Percentiles rank a stretch among this genome's conserved stretches.
Conservation (phyloP, 2,888 invertebrate genomes). For the Furcula furcula region DNA sequence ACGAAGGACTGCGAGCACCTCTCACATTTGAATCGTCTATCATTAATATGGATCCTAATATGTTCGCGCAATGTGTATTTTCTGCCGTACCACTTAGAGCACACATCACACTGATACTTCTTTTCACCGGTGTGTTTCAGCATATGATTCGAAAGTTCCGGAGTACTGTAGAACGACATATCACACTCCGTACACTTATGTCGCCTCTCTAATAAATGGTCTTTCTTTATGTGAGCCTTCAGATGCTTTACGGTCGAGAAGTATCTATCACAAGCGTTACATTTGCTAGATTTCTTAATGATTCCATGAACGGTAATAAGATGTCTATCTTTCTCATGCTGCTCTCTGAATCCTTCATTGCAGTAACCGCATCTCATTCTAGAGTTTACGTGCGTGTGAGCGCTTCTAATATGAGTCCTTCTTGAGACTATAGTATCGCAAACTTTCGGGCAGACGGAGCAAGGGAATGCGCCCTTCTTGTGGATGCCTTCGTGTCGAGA, state of each 20-base stretch:
- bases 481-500: slow-evolving; percentile 36
- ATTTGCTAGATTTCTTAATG: slow-evolving; percentile 18
- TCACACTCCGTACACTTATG: slow-evolving; percentile 38
- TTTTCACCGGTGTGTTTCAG: slow-evolving; percentile 34
- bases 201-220: slow-evolving; percentile 49
- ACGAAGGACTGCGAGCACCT: slow-evolving; percentile 36
- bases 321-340: slow-evolving; percentile 25
- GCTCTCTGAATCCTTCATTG: slow-evolving; percentile 28
- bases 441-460: slow-evolving; percentile 51
- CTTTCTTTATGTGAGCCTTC: slow-evolving; percentile 34
- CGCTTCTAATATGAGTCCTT: slow-evolving; percentile 51
- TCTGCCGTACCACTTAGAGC: slow-evolving; percentile 31
- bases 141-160: slow-evolving; percentile 37
- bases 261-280: slow-evolving; percentile 39
- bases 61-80: slow-evolving; percentile 29
- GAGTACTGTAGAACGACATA: slow-evolving; percentile 31
- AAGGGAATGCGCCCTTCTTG: slow-evolving; percentile 41
- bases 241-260: slow-evolving; percentile 29
- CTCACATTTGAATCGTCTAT: slow-evolving; percentile 34
- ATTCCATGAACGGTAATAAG: slow-evolving; percentile 23
- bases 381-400: slow-evolving; percentile 31
- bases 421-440: slow-evolving; percentile 59
- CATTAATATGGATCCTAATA: slow-evolving; percentile 26
- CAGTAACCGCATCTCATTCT: slow-evolving; percentile 36
- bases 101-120: slow-evolving; percentile 33